These are phyloP conservation scores for Eilema caniola DNA, from an alignment of 2,888 invertebrate genomes.

Conservation along the genomic window DNA sequence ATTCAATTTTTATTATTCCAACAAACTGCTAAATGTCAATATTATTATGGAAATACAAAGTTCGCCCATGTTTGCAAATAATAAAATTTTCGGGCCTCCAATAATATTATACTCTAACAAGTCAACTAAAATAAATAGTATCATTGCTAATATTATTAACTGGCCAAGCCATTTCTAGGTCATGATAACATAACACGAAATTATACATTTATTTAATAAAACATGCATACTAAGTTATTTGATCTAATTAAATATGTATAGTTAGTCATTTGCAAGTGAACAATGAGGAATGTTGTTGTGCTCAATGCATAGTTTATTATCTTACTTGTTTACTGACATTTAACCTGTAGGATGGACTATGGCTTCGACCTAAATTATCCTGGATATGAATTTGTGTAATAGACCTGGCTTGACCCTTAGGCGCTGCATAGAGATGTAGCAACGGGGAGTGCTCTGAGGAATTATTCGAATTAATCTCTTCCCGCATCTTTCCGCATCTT, in stretches of 20 bases:
- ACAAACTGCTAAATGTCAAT: background rate
- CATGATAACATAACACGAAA: constrained; percentile 17
- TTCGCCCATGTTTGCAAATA: background rate
- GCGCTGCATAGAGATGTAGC: too few species aligned
- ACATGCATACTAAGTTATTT: background rate
- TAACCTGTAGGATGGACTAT: background rate
- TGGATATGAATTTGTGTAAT: too few species aligned
- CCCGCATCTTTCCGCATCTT: too few species aligned
- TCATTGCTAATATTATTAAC: background rate
- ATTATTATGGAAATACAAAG: too few species aligned
- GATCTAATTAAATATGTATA: constrained; percentile 25
- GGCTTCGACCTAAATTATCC: background rate
- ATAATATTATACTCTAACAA: background rate
- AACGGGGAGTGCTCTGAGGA: too few species aligned
- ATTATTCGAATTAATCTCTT: too few species aligned
- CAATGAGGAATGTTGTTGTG: constrained; percentile 10
- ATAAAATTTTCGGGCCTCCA: background rate
- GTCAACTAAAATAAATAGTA: background rate
- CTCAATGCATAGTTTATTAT: background rate
- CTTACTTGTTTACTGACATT: background rate
- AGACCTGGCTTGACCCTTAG: too few species aligned
- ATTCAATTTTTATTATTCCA: background rate
- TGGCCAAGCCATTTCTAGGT: constrained; percentile 15
- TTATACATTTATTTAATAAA: constrained; percentile 19
- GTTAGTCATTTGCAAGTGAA: constrained; percentile 31